Evolutionary conservation across 35 echinoderm and acorn worm species (phyloP).

Genomic region (Diadema setosum): DNA sequence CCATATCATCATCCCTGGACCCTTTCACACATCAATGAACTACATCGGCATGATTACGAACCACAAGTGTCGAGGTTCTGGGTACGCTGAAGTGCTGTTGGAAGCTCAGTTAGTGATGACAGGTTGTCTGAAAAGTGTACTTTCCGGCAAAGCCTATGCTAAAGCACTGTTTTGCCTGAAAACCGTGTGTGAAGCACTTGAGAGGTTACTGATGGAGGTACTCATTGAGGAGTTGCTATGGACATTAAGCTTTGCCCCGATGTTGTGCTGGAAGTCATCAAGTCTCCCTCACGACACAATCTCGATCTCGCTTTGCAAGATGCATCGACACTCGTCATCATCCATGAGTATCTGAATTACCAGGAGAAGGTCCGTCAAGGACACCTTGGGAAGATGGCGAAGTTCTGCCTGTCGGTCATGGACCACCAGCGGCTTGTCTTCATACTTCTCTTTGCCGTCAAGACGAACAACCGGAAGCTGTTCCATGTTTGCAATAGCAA

Average conservation of each 20-base stretch:
- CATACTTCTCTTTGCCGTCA: too few species aligned
- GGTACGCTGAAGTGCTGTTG: conserved; percentile 24
- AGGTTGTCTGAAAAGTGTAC: conserved; percentile 17
- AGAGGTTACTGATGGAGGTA: conserved; percentile 20
- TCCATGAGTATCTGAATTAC: neutral
- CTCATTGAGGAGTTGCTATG: too few species aligned
- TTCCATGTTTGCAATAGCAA: too few species aligned
- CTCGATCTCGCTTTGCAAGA: conserved; percentile 45
- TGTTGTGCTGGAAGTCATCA: neutral
- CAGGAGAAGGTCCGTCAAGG: conserved; percentile 40
- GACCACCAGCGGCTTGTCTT: too few species aligned
- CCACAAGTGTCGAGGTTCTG: conserved; percentile 46
- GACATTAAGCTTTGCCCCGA: neutral
- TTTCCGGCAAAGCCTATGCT: conserved; percentile 42
- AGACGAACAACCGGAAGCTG: too few species aligned
- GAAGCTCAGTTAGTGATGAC: conserved; percentile 37
- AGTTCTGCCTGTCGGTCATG: too few species aligned
- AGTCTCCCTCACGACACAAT: neutral
- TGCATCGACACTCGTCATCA: neutral
- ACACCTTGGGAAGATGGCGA: too few species aligned
- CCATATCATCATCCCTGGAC: conserved; percentile 47
- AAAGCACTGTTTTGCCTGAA: conserved; percentile 60
- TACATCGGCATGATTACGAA: conserved; percentile 72
- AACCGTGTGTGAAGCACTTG: conserved; percentile 31
- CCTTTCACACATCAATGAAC: conserved; percentile 45